A percentile compares a stretch with the other conserved stretches of the same genome.
Evolutionary conservation across 92 coral and sea anemone species (phyloP).

Genomic region (Scolanthus callimorphus): DNA sequence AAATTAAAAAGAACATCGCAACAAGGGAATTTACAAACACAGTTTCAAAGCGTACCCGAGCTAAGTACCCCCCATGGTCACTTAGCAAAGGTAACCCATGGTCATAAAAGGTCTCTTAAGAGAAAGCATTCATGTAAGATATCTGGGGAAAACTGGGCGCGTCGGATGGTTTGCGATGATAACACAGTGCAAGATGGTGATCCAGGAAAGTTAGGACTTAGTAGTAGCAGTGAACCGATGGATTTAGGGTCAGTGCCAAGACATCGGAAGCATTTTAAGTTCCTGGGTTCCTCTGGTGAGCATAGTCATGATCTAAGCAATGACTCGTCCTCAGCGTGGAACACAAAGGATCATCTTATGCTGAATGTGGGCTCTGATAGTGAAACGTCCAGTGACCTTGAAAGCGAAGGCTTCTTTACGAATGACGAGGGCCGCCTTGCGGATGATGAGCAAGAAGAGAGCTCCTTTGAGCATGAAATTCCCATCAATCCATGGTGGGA

Average conservation of each 20-base stretch:
- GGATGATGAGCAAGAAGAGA: slow-evolving; percentile 93
- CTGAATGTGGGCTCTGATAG: slow-evolving; percentile 20
- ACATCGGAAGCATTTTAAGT: slow-evolving; percentile 6
- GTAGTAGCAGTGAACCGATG: background rate
- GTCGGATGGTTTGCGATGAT: slow-evolving; percentile 20
- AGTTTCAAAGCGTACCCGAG: slow-evolving; percentile 17
- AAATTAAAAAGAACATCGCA: slow-evolving; percentile 57
- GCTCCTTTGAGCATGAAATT: slow-evolving; percentile 87
- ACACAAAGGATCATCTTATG: slow-evolving; percentile 24
- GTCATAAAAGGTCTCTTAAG: slow-evolving; percentile 13
- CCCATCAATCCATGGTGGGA: slow-evolving; percentile 70
- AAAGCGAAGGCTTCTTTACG: slow-evolving; percentile 85
- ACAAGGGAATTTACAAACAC: background rate
- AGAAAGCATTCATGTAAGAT: slow-evolving; percentile 22
- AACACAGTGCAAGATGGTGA: slow-evolving; percentile 5
- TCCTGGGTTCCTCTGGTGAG: background rate
- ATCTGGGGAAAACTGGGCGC: slow-evolving; percentile 22
- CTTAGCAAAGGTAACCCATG: slow-evolving; percentile 1
- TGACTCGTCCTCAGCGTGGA: background rate
- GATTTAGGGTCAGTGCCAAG: background rate
- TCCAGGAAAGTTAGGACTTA: slow-evolving; percentile 9
- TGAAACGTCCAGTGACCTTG: slow-evolving; percentile 61
- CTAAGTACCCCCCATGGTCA: background rate
- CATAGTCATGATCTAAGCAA: background rate
- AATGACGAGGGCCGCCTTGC: slow-evolving; percentile 96